These are phyloP conservation scores for Crypturellus undulatus DNA, from an alignment of 2,113 vertebrate species.

Conservation along the genomic window DNA sequence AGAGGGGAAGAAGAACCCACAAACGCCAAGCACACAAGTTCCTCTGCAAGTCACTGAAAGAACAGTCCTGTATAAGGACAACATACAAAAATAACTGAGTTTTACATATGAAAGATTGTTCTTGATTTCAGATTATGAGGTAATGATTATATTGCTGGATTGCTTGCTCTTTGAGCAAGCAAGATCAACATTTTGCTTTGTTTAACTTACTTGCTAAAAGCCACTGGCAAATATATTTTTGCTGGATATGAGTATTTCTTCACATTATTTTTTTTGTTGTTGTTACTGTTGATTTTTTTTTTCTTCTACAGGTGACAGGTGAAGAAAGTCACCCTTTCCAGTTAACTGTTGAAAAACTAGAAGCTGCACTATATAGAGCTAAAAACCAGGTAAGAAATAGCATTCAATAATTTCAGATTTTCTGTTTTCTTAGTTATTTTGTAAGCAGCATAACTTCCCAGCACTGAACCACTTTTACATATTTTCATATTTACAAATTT, in stretches of 20 bases:
- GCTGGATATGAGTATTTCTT: not conserved
- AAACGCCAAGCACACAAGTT: not conserved
- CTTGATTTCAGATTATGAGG: not conserved
- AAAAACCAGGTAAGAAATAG: not conserved
- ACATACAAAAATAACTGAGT: not conserved
- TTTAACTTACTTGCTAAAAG: not conserved
- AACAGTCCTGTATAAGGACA: not conserved
- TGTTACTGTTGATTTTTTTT: not conserved
- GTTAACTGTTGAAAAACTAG: slow-evolving; percentile 45
- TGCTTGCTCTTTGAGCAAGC: not conserved
- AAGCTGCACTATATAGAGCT: not conserved
- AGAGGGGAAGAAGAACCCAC: not conserved
- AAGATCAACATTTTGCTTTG: not conserved
- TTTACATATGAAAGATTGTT: not conserved
- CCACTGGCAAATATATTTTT: not conserved
- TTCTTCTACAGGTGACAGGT: not conserved
- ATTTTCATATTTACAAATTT: not conserved
- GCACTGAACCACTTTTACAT: not conserved
- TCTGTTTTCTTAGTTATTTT: not conserved
- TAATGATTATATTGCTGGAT: not conserved
- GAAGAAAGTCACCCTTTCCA: slow-evolving; percentile 34
- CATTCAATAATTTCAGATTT: not conserved
- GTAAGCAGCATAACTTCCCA: not conserved
- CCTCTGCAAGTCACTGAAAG: not conserved
- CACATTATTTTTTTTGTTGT: not conserved